These are phyloP conservation scores for Drosophila phalerata DNA, from an alignment of 2,888 invertebrate species.

Conservation along the genomic window DNA sequence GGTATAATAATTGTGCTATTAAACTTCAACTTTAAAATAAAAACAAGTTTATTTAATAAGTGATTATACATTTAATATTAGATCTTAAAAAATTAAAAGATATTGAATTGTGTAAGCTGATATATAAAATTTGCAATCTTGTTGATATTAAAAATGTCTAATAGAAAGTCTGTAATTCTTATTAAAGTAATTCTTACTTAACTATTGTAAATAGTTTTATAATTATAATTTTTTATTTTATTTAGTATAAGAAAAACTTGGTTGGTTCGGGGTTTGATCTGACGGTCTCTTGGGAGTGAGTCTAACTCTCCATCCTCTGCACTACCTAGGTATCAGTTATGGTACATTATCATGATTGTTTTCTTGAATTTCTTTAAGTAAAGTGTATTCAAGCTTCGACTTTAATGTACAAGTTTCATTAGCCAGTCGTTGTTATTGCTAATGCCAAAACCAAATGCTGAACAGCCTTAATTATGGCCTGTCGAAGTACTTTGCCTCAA, in stretches of 20 bases:
- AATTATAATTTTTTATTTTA: background rate
- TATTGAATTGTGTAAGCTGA: too few species aligned
- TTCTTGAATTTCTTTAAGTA: background rate
- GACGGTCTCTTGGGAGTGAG: too few species aligned
- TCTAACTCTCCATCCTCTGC: too few species aligned
- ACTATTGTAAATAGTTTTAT: too few species aligned
- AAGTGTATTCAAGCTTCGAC: slow-evolving; percentile 36
- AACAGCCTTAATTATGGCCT: slow-evolving; percentile 65
- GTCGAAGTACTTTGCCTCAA: slow-evolving; percentile 6
- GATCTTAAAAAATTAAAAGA: background rate
- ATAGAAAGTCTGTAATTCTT: too few species aligned
- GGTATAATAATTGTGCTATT: slow-evolving; percentile 25
- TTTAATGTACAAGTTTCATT: too few species aligned
- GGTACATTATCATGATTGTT: background rate
- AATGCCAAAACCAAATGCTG: slow-evolving; percentile 60
- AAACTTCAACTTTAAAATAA: background rate
- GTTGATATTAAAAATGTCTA: too few species aligned
- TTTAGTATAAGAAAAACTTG: too few species aligned
- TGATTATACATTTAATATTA: background rate
- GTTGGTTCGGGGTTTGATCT: too few species aligned
- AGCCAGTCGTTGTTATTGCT: slow-evolving; percentile 26
- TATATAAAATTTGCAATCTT: too few species aligned
- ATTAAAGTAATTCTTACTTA: too few species aligned
- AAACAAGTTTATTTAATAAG: background rate
- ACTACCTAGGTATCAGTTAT: too few species aligned